phyloP scores from a whole-genome alignment of 2,888 invertebrate genomes.

The Sminthurides aquaticus region DNA sequence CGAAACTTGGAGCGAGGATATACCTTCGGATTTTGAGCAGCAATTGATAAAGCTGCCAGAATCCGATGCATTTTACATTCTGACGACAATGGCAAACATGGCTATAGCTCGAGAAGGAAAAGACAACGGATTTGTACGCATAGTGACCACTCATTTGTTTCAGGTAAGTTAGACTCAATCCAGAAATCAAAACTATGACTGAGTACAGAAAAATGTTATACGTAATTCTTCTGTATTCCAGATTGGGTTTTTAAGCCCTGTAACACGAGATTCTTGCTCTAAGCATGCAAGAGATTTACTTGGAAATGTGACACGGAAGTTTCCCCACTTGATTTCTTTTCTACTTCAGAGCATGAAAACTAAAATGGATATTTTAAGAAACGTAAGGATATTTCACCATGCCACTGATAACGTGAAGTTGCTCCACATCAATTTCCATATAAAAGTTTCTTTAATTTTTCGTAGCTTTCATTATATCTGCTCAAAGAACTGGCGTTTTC shows the following conservation, averaged over 20 bases:
- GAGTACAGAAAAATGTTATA: background rate
- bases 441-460: slow-evolving; percentile 34
- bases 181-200: background rate
- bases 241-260: slow-evolving; percentile 65
- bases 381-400: slow-evolving; percentile 48
- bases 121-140: slow-evolving; percentile 60
- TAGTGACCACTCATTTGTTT: slow-evolving; percentile 61
- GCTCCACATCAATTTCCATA: too few species aligned
- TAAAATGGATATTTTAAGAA: slow-evolving; percentile 55
- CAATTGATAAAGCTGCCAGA: slow-evolving; percentile 58
- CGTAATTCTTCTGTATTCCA: slow-evolving; percentile 44
- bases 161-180: slow-evolving; percentile 53
- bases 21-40: slow-evolving; percentile 55
- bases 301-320: slow-evolving; percentile 60
- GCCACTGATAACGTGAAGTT: too few species aligned
- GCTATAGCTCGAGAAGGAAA: slow-evolving; percentile 56
- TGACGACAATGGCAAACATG: slow-evolving; percentile 74
- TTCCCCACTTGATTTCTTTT: slow-evolving; percentile 62
- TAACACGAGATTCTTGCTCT: slow-evolving; percentile 64
- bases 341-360: slow-evolving; percentile 57
- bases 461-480: slow-evolving; percentile 56
- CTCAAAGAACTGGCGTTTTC: slow-evolving; percentile 65
- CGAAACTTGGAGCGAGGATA: slow-evolving; percentile 39
- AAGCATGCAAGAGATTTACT: slow-evolving; percentile 66
- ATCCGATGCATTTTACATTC: slow-evolving; percentile 66